A percentile compares a stretch with the other conserved stretches of the same genome.
Conservation (phyloP, 2,888 invertebrate genomes). For the Torymus texanus region DNA sequence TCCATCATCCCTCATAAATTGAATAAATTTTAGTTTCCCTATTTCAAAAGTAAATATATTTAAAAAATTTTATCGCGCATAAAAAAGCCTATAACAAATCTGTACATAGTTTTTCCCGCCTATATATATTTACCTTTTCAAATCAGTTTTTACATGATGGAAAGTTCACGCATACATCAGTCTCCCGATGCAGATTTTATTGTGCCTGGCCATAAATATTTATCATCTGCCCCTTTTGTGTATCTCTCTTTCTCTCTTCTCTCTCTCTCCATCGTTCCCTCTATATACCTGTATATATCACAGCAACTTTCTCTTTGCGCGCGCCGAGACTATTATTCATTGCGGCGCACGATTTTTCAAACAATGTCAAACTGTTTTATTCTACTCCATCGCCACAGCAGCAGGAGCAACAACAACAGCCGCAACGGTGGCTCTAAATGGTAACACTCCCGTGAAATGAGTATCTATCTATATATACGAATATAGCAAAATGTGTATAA, state of each 20-base stretch:
- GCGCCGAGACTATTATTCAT: background rate
- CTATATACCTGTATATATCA: background rate
- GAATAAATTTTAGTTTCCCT: background rate
- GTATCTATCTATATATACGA: no score
- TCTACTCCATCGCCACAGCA: background rate
- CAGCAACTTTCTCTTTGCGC: slow-evolving; percentile 13
- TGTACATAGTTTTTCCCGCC: no score
- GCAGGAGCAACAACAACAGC: background rate
- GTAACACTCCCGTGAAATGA: no score
- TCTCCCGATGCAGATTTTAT: slow-evolving; percentile 16
- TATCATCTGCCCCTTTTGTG: slow-evolving; percentile 14
- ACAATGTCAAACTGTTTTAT: background rate
- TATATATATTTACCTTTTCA: background rate
- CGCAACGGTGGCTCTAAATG: no score
- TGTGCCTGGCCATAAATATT: slow-evolving; percentile 23
- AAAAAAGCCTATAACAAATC: no score
- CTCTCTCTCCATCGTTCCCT: background rate
- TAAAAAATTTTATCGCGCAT: no score
- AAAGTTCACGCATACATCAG: slow-evolving; percentile 3
- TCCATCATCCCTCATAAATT: background rate
- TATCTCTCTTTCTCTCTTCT: background rate
- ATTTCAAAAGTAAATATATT: no score
- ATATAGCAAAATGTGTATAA: no score
- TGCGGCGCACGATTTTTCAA: background rate
- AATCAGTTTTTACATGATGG: background rate